A percentile compares a stretch with the other conserved stretches of the same genome.
phyloP scores from a whole-genome alignment of 2,888 invertebrate genomes.

The Trimorus sp. region DNA sequence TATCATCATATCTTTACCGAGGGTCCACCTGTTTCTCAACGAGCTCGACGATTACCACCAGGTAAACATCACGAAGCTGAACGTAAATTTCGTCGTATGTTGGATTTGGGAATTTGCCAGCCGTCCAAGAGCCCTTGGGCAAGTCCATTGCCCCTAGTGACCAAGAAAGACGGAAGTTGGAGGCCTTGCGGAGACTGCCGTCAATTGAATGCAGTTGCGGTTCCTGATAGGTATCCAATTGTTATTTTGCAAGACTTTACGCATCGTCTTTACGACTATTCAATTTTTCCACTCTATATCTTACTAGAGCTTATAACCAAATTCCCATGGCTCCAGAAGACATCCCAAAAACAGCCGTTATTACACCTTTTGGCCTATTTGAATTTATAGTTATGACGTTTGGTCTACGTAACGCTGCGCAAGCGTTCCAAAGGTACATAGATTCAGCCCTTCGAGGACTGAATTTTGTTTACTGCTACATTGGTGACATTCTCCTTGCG shows the following conservation, averaged over 20 bases:
- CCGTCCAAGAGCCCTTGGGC: slow-evolving; percentile 79
- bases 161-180: slow-evolving; percentile 57
- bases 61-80: slow-evolving; percentile 73
- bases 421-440: slow-evolving; percentile 74
- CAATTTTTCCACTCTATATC: slow-evolving; percentile 12
- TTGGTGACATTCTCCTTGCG: slow-evolving; percentile 74
- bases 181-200: slow-evolving; percentile 69
- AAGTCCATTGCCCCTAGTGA: slow-evolving; percentile 75
- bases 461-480: slow-evolving; percentile 69
- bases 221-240: slow-evolving; percentile 70
- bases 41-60: slow-evolving; percentile 73
- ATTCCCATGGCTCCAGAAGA: slow-evolving; percentile 69
- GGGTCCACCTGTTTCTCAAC: slow-evolving; percentile 73
- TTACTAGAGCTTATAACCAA: slow-evolving; percentile 20
- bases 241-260: slow-evolving; percentile 65
- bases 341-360: slow-evolving; percentile 71
- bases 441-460: slow-evolving; percentile 65
- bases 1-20: slow-evolving; percentile 67
- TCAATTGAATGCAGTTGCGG: slow-evolving; percentile 44
- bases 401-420: slow-evolving; percentile 73
- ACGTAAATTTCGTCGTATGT: slow-evolving; percentile 74
- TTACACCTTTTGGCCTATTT: slow-evolving; percentile 72
- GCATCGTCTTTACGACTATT: slow-evolving; percentile 49
- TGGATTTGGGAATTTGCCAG: slow-evolving; percentile 78
- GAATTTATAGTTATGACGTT: slow-evolving; percentile 74